phyloP scores from a whole-genome alignment of 2,888 invertebrate genomes.

The Poecilus cupreus region DNA sequence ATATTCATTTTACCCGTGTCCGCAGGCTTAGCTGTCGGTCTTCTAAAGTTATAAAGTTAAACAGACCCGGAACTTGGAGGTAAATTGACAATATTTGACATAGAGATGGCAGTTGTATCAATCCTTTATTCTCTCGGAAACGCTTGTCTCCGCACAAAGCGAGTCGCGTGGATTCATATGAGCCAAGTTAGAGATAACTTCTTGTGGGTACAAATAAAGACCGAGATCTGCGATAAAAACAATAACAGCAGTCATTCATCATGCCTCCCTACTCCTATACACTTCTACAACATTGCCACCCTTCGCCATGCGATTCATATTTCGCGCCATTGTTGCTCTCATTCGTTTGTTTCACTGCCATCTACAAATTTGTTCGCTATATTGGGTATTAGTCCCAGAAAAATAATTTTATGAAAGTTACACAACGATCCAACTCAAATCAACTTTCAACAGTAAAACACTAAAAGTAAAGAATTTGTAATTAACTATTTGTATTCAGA shows the following conservation, averaged over 20 bases:
- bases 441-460: too few species aligned
- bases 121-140: slow-evolving; percentile 55
- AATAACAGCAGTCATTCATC: slow-evolving; percentile 56
- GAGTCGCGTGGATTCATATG: slow-evolving; percentile 41
- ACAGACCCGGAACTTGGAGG: slow-evolving; percentile 58
- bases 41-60: slow-evolving; percentile 59
- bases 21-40: slow-evolving; percentile 58
- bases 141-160: slow-evolving; percentile 44
- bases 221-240: slow-evolving; percentile 43
- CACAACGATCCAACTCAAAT: too few species aligned
- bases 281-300: background rate
- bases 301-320: background rate
- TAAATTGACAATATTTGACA: slow-evolving; percentile 60
- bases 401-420: background rate
- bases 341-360: background rate
- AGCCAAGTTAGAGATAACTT: slow-evolving; percentile 54
- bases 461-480: too few species aligned
- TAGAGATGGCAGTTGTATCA: slow-evolving; percentile 59
- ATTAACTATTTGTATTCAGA: too few species aligned
- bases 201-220: slow-evolving; percentile 57
- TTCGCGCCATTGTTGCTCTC: background rate
- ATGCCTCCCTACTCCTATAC: slow-evolving; percentile 5
- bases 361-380: slow-evolving; percentile 19
- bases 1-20: slow-evolving; percentile 58
- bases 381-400: background rate